Conservation (phyloP, 2,888 invertebrate genomes). For the Sialis fuliginosa region DNA sequence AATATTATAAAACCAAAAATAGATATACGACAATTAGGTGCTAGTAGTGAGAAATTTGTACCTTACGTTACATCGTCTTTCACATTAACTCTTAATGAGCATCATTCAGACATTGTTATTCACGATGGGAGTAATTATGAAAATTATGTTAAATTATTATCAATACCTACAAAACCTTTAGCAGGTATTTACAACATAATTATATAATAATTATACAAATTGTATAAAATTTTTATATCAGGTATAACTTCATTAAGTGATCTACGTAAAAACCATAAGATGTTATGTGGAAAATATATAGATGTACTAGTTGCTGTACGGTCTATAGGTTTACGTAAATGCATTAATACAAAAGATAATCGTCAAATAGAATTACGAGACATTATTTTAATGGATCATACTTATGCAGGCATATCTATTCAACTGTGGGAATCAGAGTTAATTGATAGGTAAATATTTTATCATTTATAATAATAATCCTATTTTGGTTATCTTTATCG, state of each 20-base stretch:
- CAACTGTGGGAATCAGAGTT: constrained; percentile 54
- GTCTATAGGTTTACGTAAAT: constrained; percentile 38
- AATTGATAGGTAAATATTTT: constrained; percentile 35
- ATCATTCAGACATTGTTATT: constrained; percentile 37
- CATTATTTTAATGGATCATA: constrained; percentile 46
- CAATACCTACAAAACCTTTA: constrained; percentile 45
- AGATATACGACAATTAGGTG: constrained; percentile 29
- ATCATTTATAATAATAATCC: background rate
- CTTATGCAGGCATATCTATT: constrained; percentile 36
- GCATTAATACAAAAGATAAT: constrained; percentile 41
- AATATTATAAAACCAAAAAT: constrained; percentile 52
- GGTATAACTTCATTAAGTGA: constrained; percentile 27
- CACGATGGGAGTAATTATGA: constrained; percentile 34
- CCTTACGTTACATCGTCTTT: constrained; percentile 50
- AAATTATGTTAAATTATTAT: constrained; percentile 33
- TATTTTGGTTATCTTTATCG: background rate
- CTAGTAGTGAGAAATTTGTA: constrained; percentile 38
- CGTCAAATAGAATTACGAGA: constrained; percentile 40
- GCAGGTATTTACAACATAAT: constrained; percentile 24
- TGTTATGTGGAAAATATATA: constrained; percentile 27
- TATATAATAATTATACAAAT: background rate
- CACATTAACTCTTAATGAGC: constrained; percentile 45
- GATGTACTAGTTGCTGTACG: constrained; percentile 55
- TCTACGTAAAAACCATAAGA: constrained; percentile 27
- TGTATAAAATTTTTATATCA: background rate